Evolutionary conservation across 2,797 vertebrate species (phyloP), one percentile per base, ranked within the genome.

Genomic region (Labroides dimidiatus): DNA sequence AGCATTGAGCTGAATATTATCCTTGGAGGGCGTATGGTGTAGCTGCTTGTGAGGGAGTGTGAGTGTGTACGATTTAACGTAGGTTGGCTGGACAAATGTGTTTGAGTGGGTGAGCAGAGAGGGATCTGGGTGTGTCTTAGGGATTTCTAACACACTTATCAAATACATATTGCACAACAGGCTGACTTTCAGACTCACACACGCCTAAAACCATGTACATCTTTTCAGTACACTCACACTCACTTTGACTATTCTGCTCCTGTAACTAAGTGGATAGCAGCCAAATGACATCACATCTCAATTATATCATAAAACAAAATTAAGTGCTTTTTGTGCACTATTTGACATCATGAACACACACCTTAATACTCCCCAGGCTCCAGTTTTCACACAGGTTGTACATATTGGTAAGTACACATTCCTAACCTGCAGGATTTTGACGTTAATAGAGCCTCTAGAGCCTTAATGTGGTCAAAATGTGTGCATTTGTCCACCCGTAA

Each of bases 231-330:
- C 54, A 80, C 67, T 65, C 58, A 75, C 33, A 3, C n/a, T 27
- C 41, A 44, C 24, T 53, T 82, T 76, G 79, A 87, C 67, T 33
- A 8, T 42, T 51, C 39, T 12, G 21, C 42, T 54, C 24, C 43
- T 71, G 79, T 77, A 82, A 84, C 77, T 14, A 43, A 84, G 79
- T 84, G 37, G 69, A 82, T 73, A 67, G 78, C 55, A 65, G 68
- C 61, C 52, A 47, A 52, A 48, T 89, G 78, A 83, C 81, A 73
- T 82, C 83, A 75, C 58, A 45, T 23, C 45, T 66, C 5, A 33
- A 54, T n/a, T 58, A 19, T 41, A 72, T 83, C 60, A 49, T 64
- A 47, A 72, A 71, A 69, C n/a, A 72, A 55, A 48, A 41, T 54
- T 54, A 20, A 20, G 12, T 59, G 33, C 42, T 10, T 43, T 45